phyloP scores from a whole-genome alignment of 2,797 vertebrate genomes.

The Syngnathus rostellatus region DNA sequence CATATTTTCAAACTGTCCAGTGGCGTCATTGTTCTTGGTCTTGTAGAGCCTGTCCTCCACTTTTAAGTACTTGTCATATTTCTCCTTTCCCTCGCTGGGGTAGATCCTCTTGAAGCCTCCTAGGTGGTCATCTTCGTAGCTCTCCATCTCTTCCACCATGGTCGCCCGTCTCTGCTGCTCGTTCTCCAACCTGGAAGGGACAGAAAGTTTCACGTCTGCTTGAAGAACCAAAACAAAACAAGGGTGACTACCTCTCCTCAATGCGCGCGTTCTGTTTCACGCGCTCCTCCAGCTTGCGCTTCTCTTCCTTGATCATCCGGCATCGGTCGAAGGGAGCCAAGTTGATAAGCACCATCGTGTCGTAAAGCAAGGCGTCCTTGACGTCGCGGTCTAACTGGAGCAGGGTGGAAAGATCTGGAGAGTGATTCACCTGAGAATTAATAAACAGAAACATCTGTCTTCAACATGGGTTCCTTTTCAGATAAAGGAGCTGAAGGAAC shows the following conservation, averaged over 20 bases:
- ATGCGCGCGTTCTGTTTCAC: slow-evolving; percentile 71
- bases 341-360: slow-evolving; percentile 79
- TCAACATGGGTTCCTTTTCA: background rate
- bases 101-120: slow-evolving; percentile 79
- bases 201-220: background rate
- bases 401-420: slow-evolving; percentile 82
- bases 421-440: slow-evolving; percentile 77
- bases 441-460: background rate
- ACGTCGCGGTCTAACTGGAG: slow-evolving; percentile 78
- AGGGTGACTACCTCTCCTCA: slow-evolving; percentile 64
- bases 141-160: slow-evolving; percentile 70
- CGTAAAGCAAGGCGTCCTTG: slow-evolving; percentile 76
- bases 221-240: background rate
- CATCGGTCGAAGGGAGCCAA: slow-evolving; percentile 74
- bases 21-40: background rate
- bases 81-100: slow-evolving; percentile 68
- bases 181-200: slow-evolving; percentile 65
- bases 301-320: slow-evolving; percentile 76
- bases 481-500: background rate
- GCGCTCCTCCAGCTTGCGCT: slow-evolving; percentile 69
- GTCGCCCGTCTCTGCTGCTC: slow-evolving; percentile 69
- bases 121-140: slow-evolving; percentile 74
- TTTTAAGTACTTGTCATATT: slow-evolving; percentile 77
- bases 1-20: background rate
- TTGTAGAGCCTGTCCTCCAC: slow-evolving; percentile 9